Percentiles rank a stretch among this genome's conserved stretches.
phyloP scores from a whole-genome alignment of 2,797 vertebrate genomes.

The Rhinatrema bivittatum region DNA sequence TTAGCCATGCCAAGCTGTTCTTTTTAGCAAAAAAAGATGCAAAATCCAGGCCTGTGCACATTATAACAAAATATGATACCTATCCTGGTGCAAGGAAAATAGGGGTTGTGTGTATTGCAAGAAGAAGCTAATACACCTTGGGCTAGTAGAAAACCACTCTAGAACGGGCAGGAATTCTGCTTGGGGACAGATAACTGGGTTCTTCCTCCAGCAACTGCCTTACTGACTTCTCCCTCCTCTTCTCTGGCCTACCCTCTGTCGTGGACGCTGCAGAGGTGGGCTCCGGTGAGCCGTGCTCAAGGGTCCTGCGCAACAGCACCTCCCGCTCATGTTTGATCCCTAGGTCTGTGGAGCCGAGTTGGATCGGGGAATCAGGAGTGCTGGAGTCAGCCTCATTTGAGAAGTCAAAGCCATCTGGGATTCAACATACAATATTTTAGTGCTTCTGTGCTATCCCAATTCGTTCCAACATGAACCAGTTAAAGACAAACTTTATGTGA shows the following conservation, averaged over 20 bases:
- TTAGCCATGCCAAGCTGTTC: slow-evolving; percentile 59
- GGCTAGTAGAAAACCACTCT: slow-evolving; percentile 69
- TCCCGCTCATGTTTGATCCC: slow-evolving; percentile 81
- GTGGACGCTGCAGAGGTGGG: slow-evolving; percentile 83
- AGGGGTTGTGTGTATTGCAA: slow-evolving; percentile 49
- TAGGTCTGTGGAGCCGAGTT: slow-evolving; percentile 76
- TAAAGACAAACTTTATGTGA: neutral
- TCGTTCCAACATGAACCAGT: neutral
- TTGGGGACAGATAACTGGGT: slow-evolving; percentile 57
- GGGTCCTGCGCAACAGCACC: slow-evolving; percentile 71
- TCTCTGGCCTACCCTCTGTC: slow-evolving; percentile 92
- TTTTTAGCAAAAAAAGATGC: slow-evolving; percentile 60
- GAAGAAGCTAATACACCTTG: slow-evolving; percentile 65
- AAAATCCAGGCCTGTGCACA: slow-evolving; percentile 53
- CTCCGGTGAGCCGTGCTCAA: slow-evolving; percentile 68
- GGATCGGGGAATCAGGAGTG: slow-evolving; percentile 81
- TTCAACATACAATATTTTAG: slow-evolving; percentile 92
- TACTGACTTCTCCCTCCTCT: slow-evolving; percentile 70
- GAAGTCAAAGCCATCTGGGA: slow-evolving; percentile 99
- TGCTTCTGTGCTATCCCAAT: slow-evolving; percentile 31
- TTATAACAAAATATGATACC: slow-evolving; percentile 47
- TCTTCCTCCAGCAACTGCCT: slow-evolving; percentile 69
- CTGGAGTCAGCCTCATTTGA: slow-evolving; percentile 88
- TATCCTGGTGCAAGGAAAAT: slow-evolving; percentile 55
- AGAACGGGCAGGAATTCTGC: slow-evolving; percentile 56